Evolutionary conservation across 1,140 invertebrate genomes (phyloP).

Genomic region (Macrotrachela quadricornifera): DNA sequence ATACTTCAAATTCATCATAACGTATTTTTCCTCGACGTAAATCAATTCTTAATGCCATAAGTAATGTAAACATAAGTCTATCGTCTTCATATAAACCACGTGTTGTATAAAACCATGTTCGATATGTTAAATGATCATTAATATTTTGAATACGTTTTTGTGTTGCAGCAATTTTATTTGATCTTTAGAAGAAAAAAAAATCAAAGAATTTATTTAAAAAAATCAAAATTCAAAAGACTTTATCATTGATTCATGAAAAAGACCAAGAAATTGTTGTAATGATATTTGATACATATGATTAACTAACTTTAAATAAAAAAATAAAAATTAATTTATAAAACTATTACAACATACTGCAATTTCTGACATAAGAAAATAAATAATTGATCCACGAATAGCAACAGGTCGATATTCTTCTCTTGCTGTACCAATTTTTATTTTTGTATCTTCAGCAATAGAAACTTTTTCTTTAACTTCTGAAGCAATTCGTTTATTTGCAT

Average conservation of each 20-base stretch:
- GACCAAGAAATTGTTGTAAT: conserved; percentile 54
- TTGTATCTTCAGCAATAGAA: conserved; percentile 49
- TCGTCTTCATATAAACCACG: conserved; percentile 80
- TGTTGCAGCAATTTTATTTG: too few relatives aligned
- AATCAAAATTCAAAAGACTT: too few relatives aligned
- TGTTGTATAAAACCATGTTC: conserved; percentile 71
- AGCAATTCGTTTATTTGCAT: conserved; percentile 54
- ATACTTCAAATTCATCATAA: conserved; percentile 65
- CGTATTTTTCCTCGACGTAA: conserved; percentile 54
- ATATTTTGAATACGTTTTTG: conserved; percentile 62
- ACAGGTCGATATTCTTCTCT: conserved; percentile 21
- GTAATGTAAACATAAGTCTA: conserved; percentile 69
- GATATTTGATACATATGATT: conserved; percentile 77
- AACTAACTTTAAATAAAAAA: not conserved
- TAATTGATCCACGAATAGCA: not conserved
- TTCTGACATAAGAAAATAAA: not conserved
- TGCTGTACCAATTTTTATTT: conserved; percentile 43
- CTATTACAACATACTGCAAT: not conserved
- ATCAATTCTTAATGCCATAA: conserved; percentile 83
- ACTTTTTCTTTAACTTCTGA: conserved; percentile 42
- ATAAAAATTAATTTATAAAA: too few relatives aligned
- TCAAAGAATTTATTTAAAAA: too few relatives aligned
- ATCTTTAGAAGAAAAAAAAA: too few relatives aligned
- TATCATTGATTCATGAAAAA: too few relatives aligned
- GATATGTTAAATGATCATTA: conserved; percentile 61